Conservation (phyloP, 2,888 invertebrate genomes). For the Drosophila affinis region DNA sequence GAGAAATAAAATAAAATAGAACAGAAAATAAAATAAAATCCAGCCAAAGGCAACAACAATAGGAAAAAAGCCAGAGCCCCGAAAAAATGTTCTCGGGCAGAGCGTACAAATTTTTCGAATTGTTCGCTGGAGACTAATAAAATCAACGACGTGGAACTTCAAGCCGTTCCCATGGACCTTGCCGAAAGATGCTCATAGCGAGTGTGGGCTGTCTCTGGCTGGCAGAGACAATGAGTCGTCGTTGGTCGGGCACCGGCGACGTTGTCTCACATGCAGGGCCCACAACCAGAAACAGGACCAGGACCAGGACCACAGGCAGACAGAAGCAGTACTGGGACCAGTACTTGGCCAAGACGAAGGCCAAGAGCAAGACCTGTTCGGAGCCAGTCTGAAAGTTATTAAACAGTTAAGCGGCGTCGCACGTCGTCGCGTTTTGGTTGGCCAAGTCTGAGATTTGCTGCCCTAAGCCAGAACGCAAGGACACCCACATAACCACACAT, state of each 20-base stretch:
- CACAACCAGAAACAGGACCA: conserved; percentile 36
- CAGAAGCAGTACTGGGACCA: background rate
- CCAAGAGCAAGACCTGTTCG: conserved; percentile 2
- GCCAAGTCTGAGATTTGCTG: conserved; percentile 38
- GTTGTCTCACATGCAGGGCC: conserved; percentile 43
- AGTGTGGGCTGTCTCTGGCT: conserved; percentile 1
- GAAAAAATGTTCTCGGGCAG: conserved; percentile 69
- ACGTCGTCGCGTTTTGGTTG: conserved; percentile 73
- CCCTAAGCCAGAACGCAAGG: conserved; percentile 1
- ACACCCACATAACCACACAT: conserved; percentile 1
- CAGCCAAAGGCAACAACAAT: conserved; percentile 38
- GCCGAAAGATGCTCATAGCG: conserved; percentile 4
- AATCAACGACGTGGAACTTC: conserved; percentile 84
- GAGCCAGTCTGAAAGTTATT: conserved; percentile 63
- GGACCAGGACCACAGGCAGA: conserved; percentile 11
- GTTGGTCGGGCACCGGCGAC: conserved; percentile 31
- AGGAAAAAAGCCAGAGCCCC: conserved; percentile 25
- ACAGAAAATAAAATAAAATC: conserved; percentile 21
- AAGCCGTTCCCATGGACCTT: conserved; percentile 79
- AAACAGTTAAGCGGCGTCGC: conserved; percentile 79
- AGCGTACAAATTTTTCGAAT: conserved; percentile 82
- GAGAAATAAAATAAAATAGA: conserved; percentile 35
- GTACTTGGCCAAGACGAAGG: background rate
- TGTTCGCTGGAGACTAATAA: conserved; percentile 84
- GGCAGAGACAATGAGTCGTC: conserved; percentile 71